These are phyloP conservation scores for Rhagonycha lutea DNA, from an alignment of 2,888 invertebrate species.

Conservation along the genomic window DNA sequence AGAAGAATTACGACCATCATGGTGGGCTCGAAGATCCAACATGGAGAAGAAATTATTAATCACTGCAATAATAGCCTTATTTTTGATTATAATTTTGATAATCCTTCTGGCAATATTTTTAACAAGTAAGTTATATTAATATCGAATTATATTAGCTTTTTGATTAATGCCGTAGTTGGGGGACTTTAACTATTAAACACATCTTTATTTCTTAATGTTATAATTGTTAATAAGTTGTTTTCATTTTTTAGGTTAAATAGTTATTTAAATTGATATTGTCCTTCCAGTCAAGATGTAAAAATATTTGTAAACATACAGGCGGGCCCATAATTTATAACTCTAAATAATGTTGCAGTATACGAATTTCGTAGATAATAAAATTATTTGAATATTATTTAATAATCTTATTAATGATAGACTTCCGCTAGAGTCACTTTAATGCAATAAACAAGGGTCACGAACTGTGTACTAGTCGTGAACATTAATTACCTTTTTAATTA, in stretches of 20 bases:
- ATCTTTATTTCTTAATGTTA: neutral
- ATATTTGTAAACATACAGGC: no score
- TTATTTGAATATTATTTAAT: neutral
- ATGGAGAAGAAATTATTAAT: conserved; percentile 35
- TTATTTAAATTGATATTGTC: neutral
- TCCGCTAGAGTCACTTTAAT: neutral
- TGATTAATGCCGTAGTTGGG: neutral
- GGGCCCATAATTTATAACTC: no score
- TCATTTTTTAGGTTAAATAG: neutral
- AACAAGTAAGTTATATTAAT: conserved; percentile 35
- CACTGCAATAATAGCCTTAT: conserved; percentile 30
- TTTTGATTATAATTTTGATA: conserved; percentile 31
- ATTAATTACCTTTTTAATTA: conserved; percentile 2
- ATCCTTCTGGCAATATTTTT: conserved; percentile 36
- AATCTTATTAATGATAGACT: conserved; percentile 3
- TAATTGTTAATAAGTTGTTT: neutral
- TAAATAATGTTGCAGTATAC: neutral
- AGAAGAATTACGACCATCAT: conserved; percentile 19
- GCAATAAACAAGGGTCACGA: conserved; percentile 3
- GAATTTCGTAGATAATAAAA: neutral
- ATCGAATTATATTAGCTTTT: neutral
- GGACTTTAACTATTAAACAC: no score
- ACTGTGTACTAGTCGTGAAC: conserved; percentile 2
- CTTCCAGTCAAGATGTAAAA: no score
- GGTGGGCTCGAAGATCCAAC: conserved; percentile 31